Evolutionary conservation across 2,113 vertebrate species (phyloP).

Genomic region (Rhinoptilus africanus): DNA sequence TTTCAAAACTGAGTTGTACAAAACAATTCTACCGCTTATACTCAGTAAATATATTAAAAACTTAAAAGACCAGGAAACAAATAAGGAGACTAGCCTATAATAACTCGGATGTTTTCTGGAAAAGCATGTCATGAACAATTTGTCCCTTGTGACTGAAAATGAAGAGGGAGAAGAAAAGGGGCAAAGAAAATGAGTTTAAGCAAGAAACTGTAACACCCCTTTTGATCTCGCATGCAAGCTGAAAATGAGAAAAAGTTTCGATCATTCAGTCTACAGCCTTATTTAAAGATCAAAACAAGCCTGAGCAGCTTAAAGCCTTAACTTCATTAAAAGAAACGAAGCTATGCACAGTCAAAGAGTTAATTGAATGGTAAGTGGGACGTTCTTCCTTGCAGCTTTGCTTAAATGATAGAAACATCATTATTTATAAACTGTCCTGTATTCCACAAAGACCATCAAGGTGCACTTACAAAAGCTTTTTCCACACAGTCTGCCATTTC

Average conservation of each 20-base stretch:
- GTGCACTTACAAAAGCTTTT: neutral
- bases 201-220: constrained; percentile 14
- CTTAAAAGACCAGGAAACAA: neutral
- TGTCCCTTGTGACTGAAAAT: neutral
- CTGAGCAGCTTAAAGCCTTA: neutral
- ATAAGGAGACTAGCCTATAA: neutral
- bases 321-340: constrained; percentile 13
- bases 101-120: neutral
- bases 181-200: constrained; percentile 4
- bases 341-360: neutral
- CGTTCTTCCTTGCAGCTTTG: neutral
- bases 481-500: neutral
- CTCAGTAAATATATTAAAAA: constrained; percentile 12
- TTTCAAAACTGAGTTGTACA: constrained; percentile 37
- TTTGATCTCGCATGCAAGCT: constrained; percentile 36
- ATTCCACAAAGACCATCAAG: neutral
- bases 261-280: neutral
- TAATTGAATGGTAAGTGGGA: neutral
- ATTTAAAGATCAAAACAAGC: constrained; percentile 39
- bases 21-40: neutral
- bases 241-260: constrained; percentile 5
- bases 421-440: neutral
- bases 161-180: neutral
- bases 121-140: neutral
- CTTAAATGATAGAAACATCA: neutral